Base-by-base conservation (phyloP, 2,797 vertebrate species). In the Silurus lanzhouensis region DNA sequence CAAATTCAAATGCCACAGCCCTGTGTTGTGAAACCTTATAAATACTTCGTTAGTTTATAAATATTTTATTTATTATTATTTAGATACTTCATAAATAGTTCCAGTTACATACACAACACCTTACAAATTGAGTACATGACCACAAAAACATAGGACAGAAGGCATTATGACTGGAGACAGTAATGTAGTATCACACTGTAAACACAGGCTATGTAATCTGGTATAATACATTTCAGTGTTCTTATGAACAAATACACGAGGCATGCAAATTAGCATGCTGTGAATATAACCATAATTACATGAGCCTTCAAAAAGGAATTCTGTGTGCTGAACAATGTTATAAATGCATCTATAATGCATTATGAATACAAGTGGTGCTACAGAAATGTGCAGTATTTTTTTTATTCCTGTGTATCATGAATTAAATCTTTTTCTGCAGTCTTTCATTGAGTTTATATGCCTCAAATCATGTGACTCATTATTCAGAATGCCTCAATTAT, bases 351-450 rank as follows among this genome's bases (percentile, higher is more conserved):
- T 20, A 6, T 78, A 44, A 60, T 27, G 13, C 55, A 78, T 61
- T 9, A 57, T 19, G n/a, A 75, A 78, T 61, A 58, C 17, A 58
- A 9, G 58, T 44, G 12, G 20, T 61, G 31, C 27, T 44, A 60
- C 52, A 57, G n/a, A 76, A 57, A 76, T 19, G 8, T 75, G n/a
- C n/a, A 75, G 74, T 61, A 38, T 22, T 60, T 78, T 20, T 25
- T 52, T 52, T 17, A 17, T 48, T 66, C 38, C 44, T 48, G 22
- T 48, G 31, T 20, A 74, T 52, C 12, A 0, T 76, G 38, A 80
- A 80, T 80, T 64, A 80, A 80, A 80, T 80, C 13, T 78, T 79
- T 58, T 48, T 7, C 60, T 66, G n/a, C 61, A 81, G 78, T 66
- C 61, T 66, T 2, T 10, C 61, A 52, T 10, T 2, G 48, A 52